phyloP scores from a whole-genome alignment of 2,797 vertebrate species.

The Characodon lateralis region DNA sequence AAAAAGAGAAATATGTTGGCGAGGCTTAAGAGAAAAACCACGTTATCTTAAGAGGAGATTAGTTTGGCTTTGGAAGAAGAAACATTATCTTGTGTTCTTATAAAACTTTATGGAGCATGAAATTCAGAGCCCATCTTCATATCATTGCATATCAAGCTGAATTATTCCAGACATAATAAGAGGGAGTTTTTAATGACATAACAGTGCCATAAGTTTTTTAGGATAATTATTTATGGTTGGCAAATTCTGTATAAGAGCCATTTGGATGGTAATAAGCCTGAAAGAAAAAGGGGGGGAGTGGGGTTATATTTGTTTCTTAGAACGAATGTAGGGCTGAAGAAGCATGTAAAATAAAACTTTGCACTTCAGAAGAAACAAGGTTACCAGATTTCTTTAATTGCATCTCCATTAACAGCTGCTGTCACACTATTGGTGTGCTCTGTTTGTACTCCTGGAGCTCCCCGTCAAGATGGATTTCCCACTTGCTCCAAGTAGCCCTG shows the following conservation, averaged over 20 bases:
- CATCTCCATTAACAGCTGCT: constrained; percentile 48
- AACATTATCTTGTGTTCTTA: constrained; percentile 29
- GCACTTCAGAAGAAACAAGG: constrained; percentile 13
- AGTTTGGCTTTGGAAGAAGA: constrained; percentile 20
- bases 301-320: constrained; percentile 32
- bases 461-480: neutral
- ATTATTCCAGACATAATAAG: constrained; percentile 39
- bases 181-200: constrained; percentile 46
- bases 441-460: neutral
- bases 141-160: constrained; percentile 46
- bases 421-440: constrained; percentile 7
- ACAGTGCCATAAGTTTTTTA: constrained; percentile 38
- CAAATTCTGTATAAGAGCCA: constrained; percentile 38
- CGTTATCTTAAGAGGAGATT: constrained; percentile 29
- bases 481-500: neutral
- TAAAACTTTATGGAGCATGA: constrained; percentile 37
- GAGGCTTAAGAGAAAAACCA: constrained; percentile 1
- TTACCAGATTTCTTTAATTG: constrained; percentile 21
- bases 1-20: constrained; percentile 20
- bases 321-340: constrained; percentile 31
- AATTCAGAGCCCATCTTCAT: constrained; percentile 23
- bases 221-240: constrained; percentile 46
- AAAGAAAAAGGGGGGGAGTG: neutral
- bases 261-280: constrained; percentile 40
- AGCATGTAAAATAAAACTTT: constrained; percentile 34